Base-by-base conservation (phyloP, 1,140 invertebrate genomes). In the Sinella curviseta region DNA sequence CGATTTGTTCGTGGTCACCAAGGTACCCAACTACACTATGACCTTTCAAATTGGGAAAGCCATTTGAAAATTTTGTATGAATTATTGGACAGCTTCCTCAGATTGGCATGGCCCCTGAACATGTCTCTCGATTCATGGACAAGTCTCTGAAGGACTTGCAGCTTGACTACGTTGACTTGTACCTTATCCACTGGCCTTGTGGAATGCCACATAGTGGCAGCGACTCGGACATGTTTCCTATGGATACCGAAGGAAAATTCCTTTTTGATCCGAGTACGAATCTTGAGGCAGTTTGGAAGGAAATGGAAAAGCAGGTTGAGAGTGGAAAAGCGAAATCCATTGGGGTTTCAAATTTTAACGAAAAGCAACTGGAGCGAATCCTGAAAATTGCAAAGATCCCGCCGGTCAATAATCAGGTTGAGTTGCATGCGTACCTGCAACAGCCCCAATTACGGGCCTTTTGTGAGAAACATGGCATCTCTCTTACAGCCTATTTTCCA, bases 111-210 rank as follows among this genome's bases (percentile, higher is more conserved):
- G 57, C 81, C 35, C 90, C 93, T 24, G 89, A 89, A 1, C 90
- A 91, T 76, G 93, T 96, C n/a, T 89, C 91, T 80, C 91, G 91
- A 57, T 93, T 90, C 81, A 86, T 95, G 31, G 90, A 91, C 35
- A 87, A 92, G 76, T 95, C 94, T 0, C 86, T 97, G 33, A 86
- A 90, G 74, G 90, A 90, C 48, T 86, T 96, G n/a, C 90, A 92
- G 80, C 84, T 95, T 76, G 90, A 93, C 75, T 96, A 96, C 85
- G 86, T 97, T 3, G 95, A 97, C 85, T 88, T 97, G 79, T 96
- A 95, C 85, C 87, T 96, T 12, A 89, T 96, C 74, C 94, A 97
- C 81, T 90, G 91, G 34, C 94, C 95, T 0, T 93, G 94, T 85
- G 90, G 89, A 0, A 91, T 92, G 78, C 77, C 86, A 2, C 85